These are phyloP conservation scores for Liposcelis brunnea DNA, from an alignment of 2,888 invertebrate genomes.

Conservation along the genomic window DNA sequence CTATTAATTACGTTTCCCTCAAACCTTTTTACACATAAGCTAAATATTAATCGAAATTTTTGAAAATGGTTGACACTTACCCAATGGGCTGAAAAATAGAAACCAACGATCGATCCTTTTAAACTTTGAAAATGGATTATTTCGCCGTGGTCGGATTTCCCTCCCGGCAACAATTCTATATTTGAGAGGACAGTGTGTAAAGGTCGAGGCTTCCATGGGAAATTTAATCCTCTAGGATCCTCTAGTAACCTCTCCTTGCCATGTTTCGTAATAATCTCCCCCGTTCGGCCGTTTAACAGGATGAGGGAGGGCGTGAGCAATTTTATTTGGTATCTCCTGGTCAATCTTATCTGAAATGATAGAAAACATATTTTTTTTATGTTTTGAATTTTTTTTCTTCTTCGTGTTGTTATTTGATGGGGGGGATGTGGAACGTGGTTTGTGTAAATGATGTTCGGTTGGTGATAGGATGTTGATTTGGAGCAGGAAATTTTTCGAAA, in stretches of 20 bases:
- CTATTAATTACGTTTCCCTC: too few relatives aligned
- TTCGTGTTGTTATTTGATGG: too few relatives aligned
- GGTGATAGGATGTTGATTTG: too few relatives aligned
- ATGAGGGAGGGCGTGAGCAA: slow-evolving; percentile 60
- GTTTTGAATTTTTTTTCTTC: too few relatives aligned
- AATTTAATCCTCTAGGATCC: slow-evolving; percentile 45
- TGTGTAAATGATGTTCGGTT: too few relatives aligned
- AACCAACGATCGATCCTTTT: slow-evolving; percentile 48
- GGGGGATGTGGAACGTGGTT: too few relatives aligned
- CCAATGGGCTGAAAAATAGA: slow-evolving; percentile 83
- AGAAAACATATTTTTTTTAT: slow-evolving; percentile 12
- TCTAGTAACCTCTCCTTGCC: slow-evolving; percentile 47
- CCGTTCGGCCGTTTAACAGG: slow-evolving; percentile 43
- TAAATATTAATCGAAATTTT: too few relatives aligned
- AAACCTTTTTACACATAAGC: too few relatives aligned
- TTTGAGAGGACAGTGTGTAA: slow-evolving; percentile 33
- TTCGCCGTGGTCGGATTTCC: slow-evolving; percentile 26
- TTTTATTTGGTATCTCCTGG: slow-evolving; percentile 58
- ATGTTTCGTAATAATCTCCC: slow-evolving; percentile 43
- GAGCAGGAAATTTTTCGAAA: too few relatives aligned
- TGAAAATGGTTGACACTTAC: slow-evolving; percentile 31
- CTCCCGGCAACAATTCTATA: slow-evolving; percentile 32
- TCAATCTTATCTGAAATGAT: slow-evolving; percentile 47
- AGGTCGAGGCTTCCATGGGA: slow-evolving; percentile 65
- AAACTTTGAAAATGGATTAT: slow-evolving; percentile 38